Base-by-base conservation (phyloP, 2,797 vertebrate species). In the Semotilus atromaculatus region DNA sequence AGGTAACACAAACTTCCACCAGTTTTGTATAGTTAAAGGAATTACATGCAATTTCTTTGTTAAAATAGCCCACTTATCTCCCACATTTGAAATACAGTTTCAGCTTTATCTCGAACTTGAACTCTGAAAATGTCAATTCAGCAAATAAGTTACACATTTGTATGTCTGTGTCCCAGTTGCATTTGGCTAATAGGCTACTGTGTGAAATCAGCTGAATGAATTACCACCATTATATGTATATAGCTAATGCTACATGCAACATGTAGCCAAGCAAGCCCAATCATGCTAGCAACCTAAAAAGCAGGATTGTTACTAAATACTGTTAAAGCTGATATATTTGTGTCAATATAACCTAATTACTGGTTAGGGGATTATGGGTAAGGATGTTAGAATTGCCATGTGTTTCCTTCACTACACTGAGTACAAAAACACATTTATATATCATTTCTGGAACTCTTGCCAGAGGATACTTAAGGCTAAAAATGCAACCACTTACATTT, bases 51-150 rank as follows among this genome's bases (percentile, higher is more conserved):
- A 1, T 68, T 40, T 70, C 38, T 70, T 26, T 43, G 23, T 11
- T 43, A 16, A 21, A 38, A 70, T 14, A 31, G 31, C 31, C 31
- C 3, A 40, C 11, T 7, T 16, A 8, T n/a, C 68, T 67, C 18
- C 8, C 64, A 67, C 64, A 67, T 34, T 67, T 67, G 31, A 29
- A 62, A 62, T 5, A 21, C 31, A 67, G 64, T 36, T 36, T 74
- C 11, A 55, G 48, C 48, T 55, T 36, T n/a, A 38, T 80, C 31
- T 40, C 19, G 8, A 80, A 80, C 45, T 80, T 80, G 77, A 67
- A 67, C 77, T 67, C 21, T n/a, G 19, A 26, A 68, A 53, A 70
- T 70, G 48, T 36, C 36, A 60, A n/a, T 58, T 76, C 51, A 53
- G 34, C 18, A 51, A 53, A 34, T 7, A 64, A 31, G 38, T 66